Evolutionary conservation across 2,113 vertebrate species (phyloP), one percentile per base, ranked within the genome.

Genomic region (Alosa alosa): DNA sequence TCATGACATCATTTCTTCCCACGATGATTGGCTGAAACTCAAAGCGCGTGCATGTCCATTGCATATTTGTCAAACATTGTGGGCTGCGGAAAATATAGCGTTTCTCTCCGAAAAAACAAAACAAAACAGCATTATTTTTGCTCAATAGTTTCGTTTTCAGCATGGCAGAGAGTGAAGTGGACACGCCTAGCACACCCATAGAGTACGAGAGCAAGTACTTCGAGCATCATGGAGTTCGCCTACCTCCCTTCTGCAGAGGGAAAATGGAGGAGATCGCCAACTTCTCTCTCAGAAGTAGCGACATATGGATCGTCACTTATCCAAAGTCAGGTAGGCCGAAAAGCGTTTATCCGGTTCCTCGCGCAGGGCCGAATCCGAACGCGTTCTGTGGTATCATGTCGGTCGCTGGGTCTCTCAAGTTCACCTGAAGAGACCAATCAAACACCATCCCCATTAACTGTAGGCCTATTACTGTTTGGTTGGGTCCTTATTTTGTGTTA

Each of bases 151-250:
- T 60, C 84, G 82, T 83, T 82, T 87, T 11, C 85, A 96, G 92
- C 91, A 99, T 99, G 98, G 98, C 98, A 87, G 98, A 98, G 92
- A 98, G 97, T 94, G 98, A 99, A 90, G 97, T 96, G 88, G 97
- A 98, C 93, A 98, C 98, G 89, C 98, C 98, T 89, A 96, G 97
- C 95, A 99, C 98, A 44, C 98, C 98, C 7, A 96, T 97, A 44
- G 98, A 99, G 94, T 99, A 98, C 90, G 98, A 99, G 93, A 99
- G 97, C 96, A 98, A 97, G 93, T 99, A 99, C 93, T 99, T 98
- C 91, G 98, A 99, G 92, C 97, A 97, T 94, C 95, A 98, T 90
- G 97, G 97, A 88, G 97, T 99, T 92, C 96, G 98, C 90, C 96
- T 99, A 90, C 98, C 98, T 92, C 98, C 98, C 92, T 99, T 99